Base-by-base conservation (phyloP, 1,140 invertebrate genomes). In the Drosophila insularis region DNA sequence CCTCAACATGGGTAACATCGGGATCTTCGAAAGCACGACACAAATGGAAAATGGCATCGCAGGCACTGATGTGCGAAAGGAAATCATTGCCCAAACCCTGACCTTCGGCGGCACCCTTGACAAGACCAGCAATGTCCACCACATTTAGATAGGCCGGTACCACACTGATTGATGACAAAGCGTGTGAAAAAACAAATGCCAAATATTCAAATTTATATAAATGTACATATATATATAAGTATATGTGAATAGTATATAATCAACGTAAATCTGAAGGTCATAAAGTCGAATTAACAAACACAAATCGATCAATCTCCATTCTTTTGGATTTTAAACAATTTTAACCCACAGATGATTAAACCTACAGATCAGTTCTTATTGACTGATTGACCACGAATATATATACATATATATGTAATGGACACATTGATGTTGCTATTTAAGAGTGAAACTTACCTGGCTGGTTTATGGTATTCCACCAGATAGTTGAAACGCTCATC, bases 11-110 rank as follows among this genome's bases (percentile, higher is more conserved):
- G 32, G 97, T 98, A 0, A 99, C 98, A 87, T 99, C 98, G 60
- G 98, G 98, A 92, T 99, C 98, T 74, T 99, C 98, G 92, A 99
- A 99, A 19, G 98, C 98, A 91, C 99, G 95, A 89, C 97, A 97
- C 65, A 99, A 94, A 93, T 99, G 98, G 92, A 99, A 99, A 77
- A 99, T 96, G n/a, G 98, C 98, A 93, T 99, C 99, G 92, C 99
- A 99, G 6, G 98, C 98, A 92, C 96, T 98, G 84, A 99, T 99
- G 92, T 99, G 98, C 2, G 98, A 99, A 4, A 99, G 94, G 92
- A 99, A 99, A 70, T 97, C 98, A 93, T 99, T 99, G 86, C 99
- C 99, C 14, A 99, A 93, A 2, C 99, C 99, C 93, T 99, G 98
- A 1, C 99, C 99, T 92, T 99, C 98, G 14, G 98, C 96, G 3